These are phyloP conservation scores for Atrina japonica DNA, from an alignment of 2,888 invertebrate species.

Conservation along the genomic window DNA sequence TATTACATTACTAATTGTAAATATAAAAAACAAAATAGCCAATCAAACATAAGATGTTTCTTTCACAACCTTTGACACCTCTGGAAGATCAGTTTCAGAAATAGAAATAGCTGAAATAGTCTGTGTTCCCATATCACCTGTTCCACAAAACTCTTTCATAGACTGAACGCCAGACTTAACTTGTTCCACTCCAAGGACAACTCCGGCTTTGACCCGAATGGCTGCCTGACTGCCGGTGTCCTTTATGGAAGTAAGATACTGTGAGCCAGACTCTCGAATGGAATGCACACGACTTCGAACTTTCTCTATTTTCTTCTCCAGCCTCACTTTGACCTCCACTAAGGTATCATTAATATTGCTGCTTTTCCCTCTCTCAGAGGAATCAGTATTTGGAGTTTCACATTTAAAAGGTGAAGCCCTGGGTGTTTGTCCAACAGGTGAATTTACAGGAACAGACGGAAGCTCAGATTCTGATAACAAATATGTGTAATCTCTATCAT, in stretches of 20 bases:
- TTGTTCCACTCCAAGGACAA: conserved; percentile 74
- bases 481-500: conserved; percentile 21
- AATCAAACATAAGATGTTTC: no score
- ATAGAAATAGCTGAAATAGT: conserved; percentile 77
- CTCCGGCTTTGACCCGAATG: conserved; percentile 69
- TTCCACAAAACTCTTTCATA: conserved; percentile 78
- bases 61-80: no score
- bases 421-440: conserved; percentile 45
- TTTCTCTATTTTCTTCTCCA: conserved; percentile 70
- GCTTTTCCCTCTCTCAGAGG: conserved; percentile 48
- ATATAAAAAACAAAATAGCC: no score
- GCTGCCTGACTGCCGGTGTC: conserved; percentile 73
- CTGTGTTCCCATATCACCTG: conserved; percentile 76
- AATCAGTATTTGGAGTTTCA: conserved; percentile 52
- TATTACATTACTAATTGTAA: no score
- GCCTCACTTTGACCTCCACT: conserved; percentile 70
- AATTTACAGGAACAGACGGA: conserved; percentile 60
- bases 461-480: conserved; percentile 32
- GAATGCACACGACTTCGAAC: conserved; percentile 67
- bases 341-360: conserved; percentile 69
- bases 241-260: conserved; percentile 71
- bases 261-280: conserved; percentile 62
- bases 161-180: conserved; percentile 77
- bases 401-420: conserved; percentile 62
- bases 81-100: no score